Base-by-base conservation (phyloP, 2,888 invertebrate species). In the Philonicus albiceps region DNA sequence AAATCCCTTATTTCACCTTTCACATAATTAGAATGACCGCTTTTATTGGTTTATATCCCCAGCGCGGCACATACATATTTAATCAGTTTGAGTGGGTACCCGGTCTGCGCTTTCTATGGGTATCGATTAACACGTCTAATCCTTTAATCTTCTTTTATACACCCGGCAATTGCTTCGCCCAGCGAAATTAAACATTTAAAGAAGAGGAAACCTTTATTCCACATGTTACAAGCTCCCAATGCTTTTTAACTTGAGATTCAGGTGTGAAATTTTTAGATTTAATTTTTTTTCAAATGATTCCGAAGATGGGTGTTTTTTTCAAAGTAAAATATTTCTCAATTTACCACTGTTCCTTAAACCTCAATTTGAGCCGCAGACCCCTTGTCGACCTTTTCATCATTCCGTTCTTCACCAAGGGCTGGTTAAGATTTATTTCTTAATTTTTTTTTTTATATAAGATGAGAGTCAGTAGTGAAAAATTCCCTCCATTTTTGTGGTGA, bases 371-470 rank as follows among this genome's bases (percentile, higher is more conserved):
- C 34, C 30, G n/a, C n/a, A 43, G 84, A 83, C 72, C 83, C 83
- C 83, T 22, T 72, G 84, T 84, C 84, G 84, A 84, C 73, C 84
- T 72, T 84, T 84, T 84, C 84, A 84, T 84, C 84, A 84, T 49
- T 84, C 73, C 40, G 73, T 43, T 73, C 19, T 3, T 40, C 73
- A 34, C 73, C 43, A 22, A 16, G 27, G 84, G 72, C 22, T 73
- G 13, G 6, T 84, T 73, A 84, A 84, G 84, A 84, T 84, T 84
- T 84, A 84, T 84, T 84, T 43, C 73, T 84, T 84, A 84, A 84
- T 84, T 84, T 84, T 84, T 73, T 84, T 84, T 84, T 84, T 73
- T 84, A 81, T 81, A 81, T 37, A 81, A 81, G 81, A 64, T 81
- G 37, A 64, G 19, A 81, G 31, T 31, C 81, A 30, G 34, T 81